Evolutionary conservation across 2,888 invertebrate genomes (phyloP).

Genomic region (Peribatodes rhomboidaria): DNA sequence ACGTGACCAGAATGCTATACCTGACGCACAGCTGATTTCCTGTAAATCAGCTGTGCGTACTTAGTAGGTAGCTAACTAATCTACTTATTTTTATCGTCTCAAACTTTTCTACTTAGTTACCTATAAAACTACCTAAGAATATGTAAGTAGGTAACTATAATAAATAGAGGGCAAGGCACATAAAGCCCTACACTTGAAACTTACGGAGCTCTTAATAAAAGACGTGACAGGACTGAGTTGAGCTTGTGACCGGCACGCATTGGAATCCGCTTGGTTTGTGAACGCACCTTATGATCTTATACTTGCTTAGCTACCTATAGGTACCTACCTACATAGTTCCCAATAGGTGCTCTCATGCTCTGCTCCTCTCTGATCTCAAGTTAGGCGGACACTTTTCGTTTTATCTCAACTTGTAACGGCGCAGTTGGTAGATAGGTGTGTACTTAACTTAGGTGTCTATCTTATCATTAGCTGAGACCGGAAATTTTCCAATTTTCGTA

Average conservation of each 20-base stretch:
- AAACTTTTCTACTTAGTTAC: conserved; percentile 14
- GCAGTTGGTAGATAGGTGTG: no score
- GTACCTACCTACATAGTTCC: not conserved
- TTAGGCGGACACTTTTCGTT: no score
- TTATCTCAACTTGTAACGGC: no score
- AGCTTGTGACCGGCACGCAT: conserved; percentile 34
- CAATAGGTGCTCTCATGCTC: no score
- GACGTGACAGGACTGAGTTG: conserved; percentile 34
- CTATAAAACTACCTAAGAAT: conserved; percentile 11
- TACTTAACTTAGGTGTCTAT: no score
- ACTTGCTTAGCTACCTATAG: not conserved
- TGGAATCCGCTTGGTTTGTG: conserved; percentile 30
- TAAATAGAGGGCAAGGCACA: conserved; percentile 20
- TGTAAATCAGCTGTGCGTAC: not conserved
- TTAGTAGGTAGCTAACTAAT: not conserved
- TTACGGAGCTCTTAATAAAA: conserved; percentile 38
- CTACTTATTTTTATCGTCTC: not conserved
- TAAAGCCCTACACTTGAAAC: conserved; percentile 37
- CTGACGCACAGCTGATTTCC: no score
- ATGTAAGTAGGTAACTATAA: conserved; percentile 1
- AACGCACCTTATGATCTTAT: conserved; percentile 9
- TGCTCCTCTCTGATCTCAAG: no score
- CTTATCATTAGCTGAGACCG: no score
- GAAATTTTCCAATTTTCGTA: no score
- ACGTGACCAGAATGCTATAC: no score